A percentile compares a stretch with the other conserved stretches of the same genome.
phyloP scores from a whole-genome alignment of 2,888 invertebrate species.

The Agrotis segetum region DNA sequence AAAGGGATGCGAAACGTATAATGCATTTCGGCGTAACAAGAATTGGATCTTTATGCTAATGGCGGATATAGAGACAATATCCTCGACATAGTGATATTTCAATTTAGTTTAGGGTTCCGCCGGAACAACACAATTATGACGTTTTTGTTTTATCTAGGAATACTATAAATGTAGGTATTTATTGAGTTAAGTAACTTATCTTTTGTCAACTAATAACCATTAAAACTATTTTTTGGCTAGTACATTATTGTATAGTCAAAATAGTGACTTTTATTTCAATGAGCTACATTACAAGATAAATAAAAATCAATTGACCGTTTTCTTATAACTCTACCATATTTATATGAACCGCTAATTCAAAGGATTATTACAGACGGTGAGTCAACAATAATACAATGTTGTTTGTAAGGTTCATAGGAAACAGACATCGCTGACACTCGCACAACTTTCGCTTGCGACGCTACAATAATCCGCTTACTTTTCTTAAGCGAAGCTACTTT shows the following conservation, averaged over 20 bases:
- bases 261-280: background rate
- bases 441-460: conserved; percentile 19
- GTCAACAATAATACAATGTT: conserved; percentile 1
- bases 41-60: conserved; percentile 66
- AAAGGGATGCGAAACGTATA: conserved; percentile 46
- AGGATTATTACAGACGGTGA: conserved; percentile 27
- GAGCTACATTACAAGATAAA: background rate
- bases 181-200: too few species aligned
- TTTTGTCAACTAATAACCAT: background rate
- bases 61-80: conserved; percentile 62
- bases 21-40: conserved; percentile 59
- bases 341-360: conserved; percentile 1
- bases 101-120: conserved; percentile 52
- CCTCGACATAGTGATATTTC: conserved; percentile 61
- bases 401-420: conserved; percentile 32
- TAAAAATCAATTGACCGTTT: background rate
- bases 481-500: conserved; percentile 26
- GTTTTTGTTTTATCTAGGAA: conserved; percentile 18
- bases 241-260: background rate
- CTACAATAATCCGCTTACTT: conserved; percentile 31
- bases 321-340: background rate
- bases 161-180: background rate
- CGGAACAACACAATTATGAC: conserved; percentile 26
- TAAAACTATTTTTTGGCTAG: background rate
- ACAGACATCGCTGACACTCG: conserved; percentile 24